Evolutionary conservation across 1,140 invertebrate species (phyloP), one percentile per base, ranked within the genome.

Genomic region (Scaptodrosophila lebanonensis): DNA sequence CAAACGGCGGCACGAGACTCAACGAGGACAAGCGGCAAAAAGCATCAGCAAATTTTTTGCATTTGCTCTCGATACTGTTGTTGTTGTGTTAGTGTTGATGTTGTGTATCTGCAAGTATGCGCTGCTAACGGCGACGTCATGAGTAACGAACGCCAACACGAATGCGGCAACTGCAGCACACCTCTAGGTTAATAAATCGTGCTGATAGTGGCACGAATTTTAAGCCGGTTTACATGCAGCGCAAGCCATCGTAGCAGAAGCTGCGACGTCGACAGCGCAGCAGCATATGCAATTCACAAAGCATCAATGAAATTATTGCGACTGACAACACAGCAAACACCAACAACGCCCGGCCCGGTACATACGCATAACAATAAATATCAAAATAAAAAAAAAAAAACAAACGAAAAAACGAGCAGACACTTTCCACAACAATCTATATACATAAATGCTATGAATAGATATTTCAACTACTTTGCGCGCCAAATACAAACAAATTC

Each of bases 201-300:
- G 75, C 75, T 83, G 83, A 82, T 82, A 79, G 69, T 82, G 76
- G 75, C 75, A 79, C 75, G 75, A 79, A 79, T 79, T 79, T 75
- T 66, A 79, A 79, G 75, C 75, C 75, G 75, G 75, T 79, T 79
- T 79, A 58, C 49, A 69, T 66, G 65, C 42, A 13, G 45, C 51
- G 45, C 30, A 69, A 56, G 16, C 35, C 7, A n/a, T 40, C 13
- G 52, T 25, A 29, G 54, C 20, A 44, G 59, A 40, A 36, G 47
- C 35, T 61, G 32, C 25, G 42, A 17, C 40, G 39, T 30, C n/a
- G 27, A 36, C 13, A 30, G 32, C 38, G 49, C 40, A 44, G 9
- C n/a, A 30, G 16, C 53, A 27, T 11, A 25, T 8, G 32, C 32
- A 33, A 11, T n/a, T 25, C 3, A 25, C 22, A 45, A 64, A 63